phyloP scores from a whole-genome alignment of 2,888 invertebrate species.

The Stenodema calcarata region DNA sequence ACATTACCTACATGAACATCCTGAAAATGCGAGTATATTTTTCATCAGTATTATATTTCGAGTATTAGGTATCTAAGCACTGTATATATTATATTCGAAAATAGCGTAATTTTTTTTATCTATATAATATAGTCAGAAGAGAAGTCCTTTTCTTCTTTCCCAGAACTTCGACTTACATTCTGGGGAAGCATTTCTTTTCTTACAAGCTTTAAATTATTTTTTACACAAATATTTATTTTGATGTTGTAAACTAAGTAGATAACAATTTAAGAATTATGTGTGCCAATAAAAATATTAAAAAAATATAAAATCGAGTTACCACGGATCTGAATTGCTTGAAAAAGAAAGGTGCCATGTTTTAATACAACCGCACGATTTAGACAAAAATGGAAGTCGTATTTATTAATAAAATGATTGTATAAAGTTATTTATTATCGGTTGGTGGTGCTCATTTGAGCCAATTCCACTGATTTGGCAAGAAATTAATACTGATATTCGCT shows the following conservation, averaged over 20 bases:
- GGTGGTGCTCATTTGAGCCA: too few species aligned
- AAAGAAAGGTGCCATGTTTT: constrained; percentile 29
- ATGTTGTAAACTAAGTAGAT: not conserved
- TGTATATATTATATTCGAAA: not conserved
- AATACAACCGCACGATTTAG: not conserved
- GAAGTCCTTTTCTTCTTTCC: not conserved
- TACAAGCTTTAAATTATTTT: constrained; percentile 41
- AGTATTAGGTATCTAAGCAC: constrained; percentile 22
- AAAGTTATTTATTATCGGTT: not conserved
- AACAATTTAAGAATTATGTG: constrained; percentile 23
- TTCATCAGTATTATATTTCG: constrained; percentile 32
- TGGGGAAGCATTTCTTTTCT: not conserved
- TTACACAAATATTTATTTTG: constrained; percentile 16
- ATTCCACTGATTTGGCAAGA: too few species aligned
- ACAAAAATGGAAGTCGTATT: not conserved
- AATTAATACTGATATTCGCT: too few species aligned
- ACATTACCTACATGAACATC: not conserved
- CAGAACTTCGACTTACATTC: not conserved
- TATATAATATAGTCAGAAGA: not conserved
- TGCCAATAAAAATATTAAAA: constrained; percentile 24
- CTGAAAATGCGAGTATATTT: constrained; percentile 5
- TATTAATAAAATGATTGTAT: not conserved
- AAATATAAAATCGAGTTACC: constrained; percentile 27
- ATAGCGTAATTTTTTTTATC: not conserved
- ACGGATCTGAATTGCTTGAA: constrained; percentile 23